A percentile compares a stretch with the other conserved stretches of the same genome.
Conservation (phyloP, 2,113 vertebrate genomes). For the Saguinus midas region DNA sequence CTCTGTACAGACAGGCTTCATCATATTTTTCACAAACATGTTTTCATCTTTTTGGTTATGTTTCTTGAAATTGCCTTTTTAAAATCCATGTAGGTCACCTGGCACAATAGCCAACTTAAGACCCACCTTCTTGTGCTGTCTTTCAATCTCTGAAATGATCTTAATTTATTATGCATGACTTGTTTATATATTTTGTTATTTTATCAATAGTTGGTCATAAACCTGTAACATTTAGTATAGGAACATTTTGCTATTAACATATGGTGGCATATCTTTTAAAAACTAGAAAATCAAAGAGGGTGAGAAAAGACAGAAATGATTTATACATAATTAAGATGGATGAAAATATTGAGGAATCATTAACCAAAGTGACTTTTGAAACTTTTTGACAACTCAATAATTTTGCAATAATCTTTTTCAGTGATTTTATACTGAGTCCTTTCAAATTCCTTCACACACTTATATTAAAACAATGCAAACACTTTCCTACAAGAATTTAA, state of each 20-base stretch:
- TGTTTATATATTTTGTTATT: not conserved
- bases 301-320: not conserved
- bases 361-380: not conserved
- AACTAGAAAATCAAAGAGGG: not conserved
- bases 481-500: not conserved
- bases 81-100: not conserved
- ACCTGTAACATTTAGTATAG: not conserved
- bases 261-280: not conserved
- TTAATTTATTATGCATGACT: not conserved
- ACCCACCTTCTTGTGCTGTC: not conserved
- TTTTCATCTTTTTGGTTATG: not conserved
- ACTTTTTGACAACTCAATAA: not conserved
- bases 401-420: not conserved
- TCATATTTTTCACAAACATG: not conserved
- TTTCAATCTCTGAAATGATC: not conserved
- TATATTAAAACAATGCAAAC: not conserved
- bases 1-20: not conserved
- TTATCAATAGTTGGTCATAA: not conserved
- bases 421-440: not conserved
- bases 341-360: constrained; percentile 8
- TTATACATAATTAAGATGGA: not conserved
- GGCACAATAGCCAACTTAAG: not conserved
- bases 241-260: not conserved
- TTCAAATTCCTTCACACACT: not conserved
- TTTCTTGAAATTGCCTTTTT: constrained; percentile 27